These are phyloP conservation scores for Oncorhynchus keta DNA, from an alignment of 2,113 vertebrate genomes.

Conservation along the genomic window DNA sequence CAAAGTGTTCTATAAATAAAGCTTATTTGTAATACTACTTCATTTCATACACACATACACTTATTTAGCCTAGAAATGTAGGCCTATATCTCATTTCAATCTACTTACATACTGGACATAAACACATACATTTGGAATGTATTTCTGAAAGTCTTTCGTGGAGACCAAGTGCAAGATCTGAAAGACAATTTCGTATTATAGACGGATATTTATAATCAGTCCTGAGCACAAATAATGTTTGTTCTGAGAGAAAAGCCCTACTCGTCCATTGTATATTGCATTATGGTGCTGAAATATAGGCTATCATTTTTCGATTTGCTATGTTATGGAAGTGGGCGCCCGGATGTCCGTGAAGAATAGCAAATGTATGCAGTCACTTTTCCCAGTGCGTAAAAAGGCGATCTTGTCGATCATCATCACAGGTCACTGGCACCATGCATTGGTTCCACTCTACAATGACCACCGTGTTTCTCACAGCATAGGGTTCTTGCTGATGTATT, in stretches of 20 bases:
- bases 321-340: neutral
- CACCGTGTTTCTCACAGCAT: neutral
- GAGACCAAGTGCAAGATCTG: conserved; percentile 45
- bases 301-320: neutral
- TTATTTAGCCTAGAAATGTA: conserved; percentile 62
- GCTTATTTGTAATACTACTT: conserved; percentile 76
- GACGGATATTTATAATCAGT: neutral
- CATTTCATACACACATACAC: conserved; percentile 65
- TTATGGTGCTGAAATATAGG: no score
- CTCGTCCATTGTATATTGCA: no score
- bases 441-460: conserved; percentile 6
- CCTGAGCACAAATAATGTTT: neutral
- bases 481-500: neutral
- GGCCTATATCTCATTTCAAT: conserved; percentile 70
- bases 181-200: neutral
- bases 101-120: neutral
- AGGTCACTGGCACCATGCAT: neutral
- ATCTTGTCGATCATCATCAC: neutral
- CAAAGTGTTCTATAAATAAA: conserved; percentile 66
- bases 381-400: neutral
- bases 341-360: neutral
- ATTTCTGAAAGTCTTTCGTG: neutral
- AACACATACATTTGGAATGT: neutral
- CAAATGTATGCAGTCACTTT: neutral
- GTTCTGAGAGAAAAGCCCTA: no score